Conservation (phyloP, 2,888 invertebrate species). For the Marasmarcha lunaedactyla region DNA sequence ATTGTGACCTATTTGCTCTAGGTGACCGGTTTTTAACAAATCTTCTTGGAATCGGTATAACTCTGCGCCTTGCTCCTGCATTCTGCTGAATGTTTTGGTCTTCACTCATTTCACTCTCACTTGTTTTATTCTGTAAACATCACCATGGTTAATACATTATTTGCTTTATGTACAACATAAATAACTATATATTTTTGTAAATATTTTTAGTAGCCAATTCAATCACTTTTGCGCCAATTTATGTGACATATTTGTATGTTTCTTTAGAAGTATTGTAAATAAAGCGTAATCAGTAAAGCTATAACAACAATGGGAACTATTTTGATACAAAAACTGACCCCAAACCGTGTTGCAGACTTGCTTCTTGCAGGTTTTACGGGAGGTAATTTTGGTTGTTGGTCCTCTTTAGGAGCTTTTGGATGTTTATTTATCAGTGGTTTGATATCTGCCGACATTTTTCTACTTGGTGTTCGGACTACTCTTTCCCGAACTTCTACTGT, state of each 20-base stretch:
- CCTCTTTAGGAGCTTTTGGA: slow-evolving; percentile 32
- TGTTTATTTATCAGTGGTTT: slow-evolving; percentile 38
- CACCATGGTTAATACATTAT: slow-evolving; percentile 39
- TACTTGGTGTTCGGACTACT: slow-evolving; percentile 56
- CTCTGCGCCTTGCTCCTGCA: slow-evolving; percentile 40
- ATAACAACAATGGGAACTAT: slow-evolving; percentile 43
- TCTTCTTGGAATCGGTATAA: slow-evolving; percentile 49
- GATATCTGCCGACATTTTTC: slow-evolving; percentile 34
- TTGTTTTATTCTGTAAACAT: slow-evolving; percentile 67
- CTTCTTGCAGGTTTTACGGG: slow-evolving; percentile 63
- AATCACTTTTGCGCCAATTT: slow-evolving; percentile 3
- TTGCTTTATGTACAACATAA: not conserved
- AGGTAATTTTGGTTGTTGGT: slow-evolving; percentile 39
- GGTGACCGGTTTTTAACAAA: slow-evolving; percentile 55
- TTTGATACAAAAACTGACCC: slow-evolving; percentile 61
- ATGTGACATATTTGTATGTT: slow-evolving; percentile 20
- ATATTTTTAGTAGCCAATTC: not conserved
- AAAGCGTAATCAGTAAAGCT: slow-evolving; percentile 47
- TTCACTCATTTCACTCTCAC: slow-evolving; percentile 71
- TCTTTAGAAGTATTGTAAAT: slow-evolving; percentile 37
- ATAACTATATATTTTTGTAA: slow-evolving; percentile 3
- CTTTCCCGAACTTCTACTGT: slow-evolving; percentile 51
- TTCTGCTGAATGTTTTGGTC: slow-evolving; percentile 44
- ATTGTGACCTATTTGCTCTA: slow-evolving; percentile 67
- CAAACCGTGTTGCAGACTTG: slow-evolving; percentile 60